Evolutionary conservation across 2,113 vertebrate genomes (phyloP), one percentile per base, ranked within the genome.

Genomic region (Gracilinanus agilis): DNA sequence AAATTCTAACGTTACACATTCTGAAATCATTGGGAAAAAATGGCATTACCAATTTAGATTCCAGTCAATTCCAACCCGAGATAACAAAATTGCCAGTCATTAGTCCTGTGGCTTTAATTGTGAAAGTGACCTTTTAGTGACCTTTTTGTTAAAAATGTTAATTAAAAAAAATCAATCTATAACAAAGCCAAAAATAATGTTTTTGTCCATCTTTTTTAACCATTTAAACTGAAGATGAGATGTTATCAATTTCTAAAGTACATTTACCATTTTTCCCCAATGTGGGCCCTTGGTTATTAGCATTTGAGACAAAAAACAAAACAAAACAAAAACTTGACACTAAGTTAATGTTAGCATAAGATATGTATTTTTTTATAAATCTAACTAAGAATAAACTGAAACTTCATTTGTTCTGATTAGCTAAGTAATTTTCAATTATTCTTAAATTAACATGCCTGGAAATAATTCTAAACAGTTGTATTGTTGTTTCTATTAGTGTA

Each of bases 111-210:
- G 13, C 55, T 44, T 91, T 56, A 56, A 91, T 56, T 56, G 16
- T 25, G 54, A 5, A 49, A 91, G 8, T 44, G 34, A 89, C 24
- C 19, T 11, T 9, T 67, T 89, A 25, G 3, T 44, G n/a, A n/a
- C n/a, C n/a, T n/a, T n/a, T n/a, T 94, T 93, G 53, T 49, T 40
- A 90, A 21, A 95, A 54, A 90, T 67, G 19, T 27, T 40, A 91
- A 29, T 54, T n/a, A n/a, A n/a, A 54, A 90, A 93, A 90, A 88
- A 0, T 29, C 9, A 88, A 40, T 24, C 83, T 44, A 34, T 53
- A 90, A 89, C 1, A 55, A 53, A 89, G 13, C 0, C n/a, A 21
- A 40, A 83, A 21, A 23, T 10, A 40, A 23, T 83, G n/a, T 40
- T 83, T n/a, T 83, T 83, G 67, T 9, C 0, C n/a, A 83, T 40